A percentile compares a stretch with the other conserved stretches of the same genome.
Conservation (phyloP, 2,113 vertebrate genomes). For the Struthidea cinerea region DNA sequence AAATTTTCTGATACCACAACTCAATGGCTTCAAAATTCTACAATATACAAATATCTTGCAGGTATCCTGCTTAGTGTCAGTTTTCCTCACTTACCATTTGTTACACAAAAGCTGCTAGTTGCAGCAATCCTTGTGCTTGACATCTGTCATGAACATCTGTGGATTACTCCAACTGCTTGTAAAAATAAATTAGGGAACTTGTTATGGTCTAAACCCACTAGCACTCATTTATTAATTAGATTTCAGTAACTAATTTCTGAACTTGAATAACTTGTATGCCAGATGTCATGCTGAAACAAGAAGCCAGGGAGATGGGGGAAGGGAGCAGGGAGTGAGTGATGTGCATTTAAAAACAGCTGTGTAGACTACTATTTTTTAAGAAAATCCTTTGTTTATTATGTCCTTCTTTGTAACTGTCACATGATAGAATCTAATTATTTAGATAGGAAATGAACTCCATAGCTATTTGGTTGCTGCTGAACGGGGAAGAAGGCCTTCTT, state of each 20-base stretch:
- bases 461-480: not conserved
- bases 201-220: not conserved
- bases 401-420: not conserved
- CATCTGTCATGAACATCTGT: not conserved
- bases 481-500: not conserved
- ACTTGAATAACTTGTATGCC: conserved; percentile 24
- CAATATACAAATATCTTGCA: not conserved
- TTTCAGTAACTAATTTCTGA: conserved; percentile 19
- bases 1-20: not conserved
- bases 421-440: not conserved
- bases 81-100: not conserved
- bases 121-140: not conserved
- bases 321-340: not conserved
- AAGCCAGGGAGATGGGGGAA: not conserved
- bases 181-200: not conserved
- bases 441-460: not conserved
- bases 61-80: not conserved
- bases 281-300: not conserved
- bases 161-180: not conserved
- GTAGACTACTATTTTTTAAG: not conserved
- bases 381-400: not conserved
- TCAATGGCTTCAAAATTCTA: not conserved
- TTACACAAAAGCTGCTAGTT: not conserved
- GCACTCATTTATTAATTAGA: not conserved
- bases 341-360: not conserved